phyloP scores from a whole-genome alignment of 2,888 invertebrate genomes.

The Liopterus haemorrhoidalis region DNA sequence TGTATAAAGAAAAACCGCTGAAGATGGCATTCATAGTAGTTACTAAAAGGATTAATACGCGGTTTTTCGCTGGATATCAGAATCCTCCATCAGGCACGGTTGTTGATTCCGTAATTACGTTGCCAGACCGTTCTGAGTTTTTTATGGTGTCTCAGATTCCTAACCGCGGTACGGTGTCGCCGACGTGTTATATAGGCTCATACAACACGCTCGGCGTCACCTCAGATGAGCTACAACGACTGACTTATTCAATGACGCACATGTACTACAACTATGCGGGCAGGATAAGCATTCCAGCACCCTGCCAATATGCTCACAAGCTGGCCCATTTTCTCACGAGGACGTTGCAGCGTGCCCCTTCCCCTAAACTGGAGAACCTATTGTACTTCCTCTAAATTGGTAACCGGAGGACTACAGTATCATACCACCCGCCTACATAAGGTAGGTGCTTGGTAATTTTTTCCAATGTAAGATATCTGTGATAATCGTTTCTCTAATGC shows the following conservation, averaged over 20 bases:
- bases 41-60: constrained; percentile 82
- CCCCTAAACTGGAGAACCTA: constrained; percentile 54
- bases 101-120: constrained; percentile 78
- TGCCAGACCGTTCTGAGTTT: constrained; percentile 82
- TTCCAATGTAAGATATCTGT: too few relatives aligned
- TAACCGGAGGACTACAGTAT: too few relatives aligned
- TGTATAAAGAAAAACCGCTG: constrained; percentile 37
- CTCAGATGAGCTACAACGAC: constrained; percentile 71
- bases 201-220: constrained; percentile 61
- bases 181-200: constrained; percentile 84
- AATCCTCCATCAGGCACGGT: constrained; percentile 85
- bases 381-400: constrained; percentile 70
- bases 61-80: constrained; percentile 54
- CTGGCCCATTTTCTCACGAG: constrained; percentile 84
- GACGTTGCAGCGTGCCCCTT: constrained; percentile 63
- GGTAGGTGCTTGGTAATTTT: too few relatives aligned
- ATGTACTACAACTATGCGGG: constrained; percentile 90
- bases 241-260: constrained; percentile 83
- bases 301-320: constrained; percentile 93
- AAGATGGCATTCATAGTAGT: constrained; percentile 76
- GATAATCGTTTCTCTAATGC: too few relatives aligned
- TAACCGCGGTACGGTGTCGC: constrained; percentile 82
- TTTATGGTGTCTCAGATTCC: constrained; percentile 83
- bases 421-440: too few relatives aligned
- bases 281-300: constrained; percentile 80